Percentiles rank a stretch among this genome's conserved stretches.
Evolutionary conservation across 2,113 vertebrate genomes (phyloP).

Genomic region (Mixornis gularis): DNA sequence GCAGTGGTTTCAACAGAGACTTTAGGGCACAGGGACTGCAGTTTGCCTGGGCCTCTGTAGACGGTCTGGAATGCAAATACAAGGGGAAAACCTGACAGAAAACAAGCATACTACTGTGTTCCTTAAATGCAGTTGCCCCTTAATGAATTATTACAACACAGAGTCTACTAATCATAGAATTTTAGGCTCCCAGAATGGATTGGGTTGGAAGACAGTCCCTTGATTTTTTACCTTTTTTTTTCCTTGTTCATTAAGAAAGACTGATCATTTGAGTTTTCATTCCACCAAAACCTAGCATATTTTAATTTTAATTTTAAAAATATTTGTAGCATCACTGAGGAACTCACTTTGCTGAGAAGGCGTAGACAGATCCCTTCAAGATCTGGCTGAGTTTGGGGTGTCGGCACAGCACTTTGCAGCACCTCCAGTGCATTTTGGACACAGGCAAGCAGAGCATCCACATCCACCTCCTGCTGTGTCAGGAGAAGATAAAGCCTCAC

Average conservation of each 20-base stretch:
- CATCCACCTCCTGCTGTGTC: fast-evolving
- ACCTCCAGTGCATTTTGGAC: background rate
- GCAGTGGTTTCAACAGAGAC: background rate
- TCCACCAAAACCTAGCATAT: background rate
- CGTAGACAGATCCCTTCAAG: background rate
- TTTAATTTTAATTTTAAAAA: background rate
- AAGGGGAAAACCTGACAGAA: background rate
- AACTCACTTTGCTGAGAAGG: background rate
- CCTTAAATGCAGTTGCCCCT: background rate
- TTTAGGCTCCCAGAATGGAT: background rate
- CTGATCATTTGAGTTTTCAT: background rate
- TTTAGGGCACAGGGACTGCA: background rate
- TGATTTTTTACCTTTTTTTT: background rate
- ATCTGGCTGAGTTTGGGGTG: background rate
- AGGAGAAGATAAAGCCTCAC: background rate
- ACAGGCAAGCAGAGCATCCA: background rate
- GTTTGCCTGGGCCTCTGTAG: background rate
- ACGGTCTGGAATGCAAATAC: background rate
- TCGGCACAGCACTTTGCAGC: background rate
- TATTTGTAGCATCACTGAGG: background rate
- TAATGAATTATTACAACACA: background rate
- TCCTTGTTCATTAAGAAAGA: background rate
- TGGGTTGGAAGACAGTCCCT: background rate
- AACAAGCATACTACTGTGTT: background rate
- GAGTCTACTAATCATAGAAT: too few species aligned